Evolutionary conservation across 2,113 vertebrate genomes (phyloP), one percentile per base, ranked within the genome.

Genomic region (Pelecanus crispus): DNA sequence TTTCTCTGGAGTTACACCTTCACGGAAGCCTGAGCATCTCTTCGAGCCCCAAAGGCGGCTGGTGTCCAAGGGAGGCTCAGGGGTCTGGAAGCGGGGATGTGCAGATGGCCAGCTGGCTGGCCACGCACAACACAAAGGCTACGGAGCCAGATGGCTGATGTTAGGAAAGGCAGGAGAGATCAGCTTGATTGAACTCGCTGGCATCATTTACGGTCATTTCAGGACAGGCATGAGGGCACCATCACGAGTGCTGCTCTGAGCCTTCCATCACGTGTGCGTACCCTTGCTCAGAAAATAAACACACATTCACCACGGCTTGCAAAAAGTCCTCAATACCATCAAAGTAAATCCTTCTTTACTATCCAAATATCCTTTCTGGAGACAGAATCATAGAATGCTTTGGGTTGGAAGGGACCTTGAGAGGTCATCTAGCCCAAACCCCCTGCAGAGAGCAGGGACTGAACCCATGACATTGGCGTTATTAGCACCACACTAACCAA

Each of bases 101-200:
- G 85, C 95, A 93, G 95, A 70, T 52, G 81, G 82, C 53, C 92
- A 82, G 82, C 90, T 86, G 90, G 70, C 78, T 56, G 72, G 7
- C 13, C 65, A 52, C 34, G 90, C 81, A 45, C 45, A 32, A 31
- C 61, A 40, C 73, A 32, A 58, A 40, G 86, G 74, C 87, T 66
- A 32, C 3, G 62, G 31, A 65, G 59, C 53, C 92, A 85, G 85
- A 79, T 87, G 96, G 94, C 52, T 85, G 73, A 36, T 90, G 81
- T 80, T 81, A 62, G 89, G 24, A 52, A 75, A 29, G 86, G 75
- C 85, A 94, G 71, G 47, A 24, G 21, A 62, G n/a, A 86, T 18
- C 78, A 90, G 94, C 36, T 13, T 62, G 70, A 40, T 18, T 83
- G 83, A 66, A 71, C 71, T 28, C 4, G 1, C 75, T 92, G 92